phyloP scores from a whole-genome alignment of 2,888 invertebrate species.

The Ormyrus labotus region DNA sequence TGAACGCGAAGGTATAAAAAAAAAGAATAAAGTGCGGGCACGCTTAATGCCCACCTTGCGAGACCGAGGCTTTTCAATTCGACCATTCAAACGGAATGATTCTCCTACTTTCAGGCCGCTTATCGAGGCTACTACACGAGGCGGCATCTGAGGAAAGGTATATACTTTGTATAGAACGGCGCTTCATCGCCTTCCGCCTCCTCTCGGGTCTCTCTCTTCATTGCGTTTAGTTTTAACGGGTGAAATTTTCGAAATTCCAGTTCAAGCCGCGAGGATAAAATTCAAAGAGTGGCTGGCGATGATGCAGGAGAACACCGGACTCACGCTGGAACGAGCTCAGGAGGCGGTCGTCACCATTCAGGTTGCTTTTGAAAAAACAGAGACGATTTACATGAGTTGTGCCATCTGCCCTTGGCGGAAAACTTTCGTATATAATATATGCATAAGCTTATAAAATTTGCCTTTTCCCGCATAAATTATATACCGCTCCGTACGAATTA shows the following conservation, averaged over 20 bases:
- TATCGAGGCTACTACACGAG: slow-evolving; percentile 51
- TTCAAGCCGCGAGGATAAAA: not conserved
- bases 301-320: slow-evolving; percentile 65
- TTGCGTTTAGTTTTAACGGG: not conserved
- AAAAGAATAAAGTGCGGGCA: no score
- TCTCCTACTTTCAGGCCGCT: slow-evolving; percentile 30
- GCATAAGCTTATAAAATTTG: no score
- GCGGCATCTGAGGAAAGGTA: slow-evolving; percentile 31
- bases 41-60: no score
- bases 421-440: no score
- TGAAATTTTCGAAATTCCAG: no score
- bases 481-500: no score
- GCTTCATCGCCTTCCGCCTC: not conserved
- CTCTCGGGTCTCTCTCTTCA: not conserved
- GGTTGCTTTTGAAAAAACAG: slow-evolving; percentile 54
- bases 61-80: no score
- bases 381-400: no score
- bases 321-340: slow-evolving; percentile 62
- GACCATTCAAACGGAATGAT: no score
- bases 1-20: no score
- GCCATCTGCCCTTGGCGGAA: no score
- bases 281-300: slow-evolving; percentile 62
- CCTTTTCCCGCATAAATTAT: no score
- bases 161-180: not conserved
- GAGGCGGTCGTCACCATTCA: slow-evolving; percentile 67